Evolutionary conservation across 1,140 invertebrate species (phyloP).

Genomic region (Drosophila elegans): DNA sequence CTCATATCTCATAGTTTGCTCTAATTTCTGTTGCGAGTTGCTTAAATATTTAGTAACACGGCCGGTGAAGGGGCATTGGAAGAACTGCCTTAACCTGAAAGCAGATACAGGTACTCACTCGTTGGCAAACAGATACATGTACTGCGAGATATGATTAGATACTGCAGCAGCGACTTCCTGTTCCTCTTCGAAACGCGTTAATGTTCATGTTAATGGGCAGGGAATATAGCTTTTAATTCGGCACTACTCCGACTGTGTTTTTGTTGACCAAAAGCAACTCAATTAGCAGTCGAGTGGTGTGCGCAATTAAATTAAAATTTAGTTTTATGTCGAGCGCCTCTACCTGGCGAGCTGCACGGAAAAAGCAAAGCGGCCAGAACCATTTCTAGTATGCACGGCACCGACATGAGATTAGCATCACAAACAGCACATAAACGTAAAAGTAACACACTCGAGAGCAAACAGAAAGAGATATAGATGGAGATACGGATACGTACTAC

Average conservation of each 20-base stretch:
- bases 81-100: conserved; percentile 27
- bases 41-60: conserved; percentile 81
- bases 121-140: conserved; percentile 22
- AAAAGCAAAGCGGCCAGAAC: conserved; percentile 18
- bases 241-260: conserved; percentile 15
- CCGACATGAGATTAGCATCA: conserved; percentile 79
- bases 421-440: conserved; percentile 82
- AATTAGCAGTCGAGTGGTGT: conserved; percentile 73
- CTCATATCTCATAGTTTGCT: conserved; percentile 65
- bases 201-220: conserved; percentile 63
- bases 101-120: neutral
- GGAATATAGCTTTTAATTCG: conserved; percentile 1
- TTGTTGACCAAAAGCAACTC: conserved; percentile 45
- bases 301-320: conserved; percentile 82
- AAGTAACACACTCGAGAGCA: conserved; percentile 66
- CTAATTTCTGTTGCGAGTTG: conserved; percentile 73
- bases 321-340: conserved; percentile 72
- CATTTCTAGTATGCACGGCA: conserved; percentile 81
- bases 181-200: conserved; percentile 46
- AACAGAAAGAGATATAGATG: conserved; percentile 42
- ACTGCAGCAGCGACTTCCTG: conserved; percentile 63
- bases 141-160: conserved; percentile 71
- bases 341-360: conserved; percentile 22
- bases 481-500: conserved; percentile 18
- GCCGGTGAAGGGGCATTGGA: conserved; percentile 15